phyloP scores from a whole-genome alignment of 1,140 invertebrate species.

The Zaprionus gabonicus region DNA sequence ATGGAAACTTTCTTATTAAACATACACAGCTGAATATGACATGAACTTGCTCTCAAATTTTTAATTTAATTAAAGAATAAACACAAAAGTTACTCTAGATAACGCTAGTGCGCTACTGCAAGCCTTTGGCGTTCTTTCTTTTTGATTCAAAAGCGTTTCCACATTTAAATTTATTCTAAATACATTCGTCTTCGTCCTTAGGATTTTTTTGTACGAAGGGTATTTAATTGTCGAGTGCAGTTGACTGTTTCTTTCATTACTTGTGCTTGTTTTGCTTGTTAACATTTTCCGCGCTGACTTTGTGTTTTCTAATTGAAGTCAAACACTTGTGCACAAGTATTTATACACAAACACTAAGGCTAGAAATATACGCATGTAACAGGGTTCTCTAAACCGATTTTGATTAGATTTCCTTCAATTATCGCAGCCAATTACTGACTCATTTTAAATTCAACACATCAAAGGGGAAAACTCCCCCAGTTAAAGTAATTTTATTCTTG shows the following conservation, averaged over 20 bases:
- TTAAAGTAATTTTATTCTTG: background rate
- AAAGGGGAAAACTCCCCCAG: background rate
- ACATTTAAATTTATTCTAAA: too few relatives aligned
- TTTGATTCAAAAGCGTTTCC: too few relatives aligned
- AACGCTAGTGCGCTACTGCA: too few relatives aligned
- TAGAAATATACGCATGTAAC: background rate
- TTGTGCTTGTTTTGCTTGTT: constrained; percentile 1
- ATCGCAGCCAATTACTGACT: background rate
- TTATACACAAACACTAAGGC: constrained; percentile 13
- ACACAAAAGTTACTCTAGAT: too few relatives aligned
- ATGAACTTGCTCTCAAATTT: too few relatives aligned
- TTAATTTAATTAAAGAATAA: too few relatives aligned
- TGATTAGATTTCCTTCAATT: constrained; percentile 4
- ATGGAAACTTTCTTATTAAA: too few relatives aligned
- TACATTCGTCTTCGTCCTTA: too few relatives aligned
- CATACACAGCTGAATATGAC: too few relatives aligned
- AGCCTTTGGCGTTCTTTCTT: too few relatives aligned
- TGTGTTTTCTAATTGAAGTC: constrained; percentile 39
- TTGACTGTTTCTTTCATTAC: background rate
- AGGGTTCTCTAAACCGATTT: background rate
- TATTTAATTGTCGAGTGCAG: background rate
- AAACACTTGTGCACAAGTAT: background rate
- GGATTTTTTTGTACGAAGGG: background rate
- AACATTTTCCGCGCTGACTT: constrained; percentile 36
- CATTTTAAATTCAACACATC: background rate